A percentile compares a stretch with the other conserved stretches of the same genome.
Conservation (phyloP, 2,113 vertebrate genomes). For the Aptenodytes forsteri region DNA sequence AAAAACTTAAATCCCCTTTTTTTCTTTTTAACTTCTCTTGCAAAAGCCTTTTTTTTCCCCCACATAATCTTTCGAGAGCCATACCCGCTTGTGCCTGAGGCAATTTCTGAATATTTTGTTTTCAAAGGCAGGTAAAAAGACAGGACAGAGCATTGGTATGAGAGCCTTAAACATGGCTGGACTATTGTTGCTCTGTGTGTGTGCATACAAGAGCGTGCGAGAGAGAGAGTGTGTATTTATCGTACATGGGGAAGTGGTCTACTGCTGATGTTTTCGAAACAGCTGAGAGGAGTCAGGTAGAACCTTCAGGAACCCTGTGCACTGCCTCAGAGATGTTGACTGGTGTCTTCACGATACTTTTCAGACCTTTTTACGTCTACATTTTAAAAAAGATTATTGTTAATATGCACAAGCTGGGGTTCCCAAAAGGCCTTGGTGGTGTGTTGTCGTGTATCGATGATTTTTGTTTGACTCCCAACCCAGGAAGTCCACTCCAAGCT, state of each 20-base stretch:
- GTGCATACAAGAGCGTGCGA: fast-evolving
- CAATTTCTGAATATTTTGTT: background rate
- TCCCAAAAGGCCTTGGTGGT: background rate
- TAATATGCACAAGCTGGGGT: background rate
- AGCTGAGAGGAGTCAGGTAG: background rate
- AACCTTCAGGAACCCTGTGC: background rate
- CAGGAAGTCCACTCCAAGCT: background rate
- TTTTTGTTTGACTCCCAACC: background rate
- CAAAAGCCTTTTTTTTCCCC: background rate
- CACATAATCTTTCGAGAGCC: fast-evolving
- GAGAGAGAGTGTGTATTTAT: background rate
- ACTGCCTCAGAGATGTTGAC: background rate
- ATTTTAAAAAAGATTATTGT: background rate
- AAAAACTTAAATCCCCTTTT: background rate
- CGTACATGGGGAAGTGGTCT: background rate
- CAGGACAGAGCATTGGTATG: background rate
- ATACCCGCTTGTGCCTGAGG: background rate
- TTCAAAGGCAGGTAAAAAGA: background rate
- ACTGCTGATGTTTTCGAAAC: background rate
- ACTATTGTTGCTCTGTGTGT: background rate
- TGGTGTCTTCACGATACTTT: background rate
- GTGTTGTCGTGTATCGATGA: background rate
- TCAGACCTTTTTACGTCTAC: background rate
- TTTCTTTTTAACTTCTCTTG: background rate
- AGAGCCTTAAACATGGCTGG: background rate